These are phyloP conservation scores for Paradoxurus hermaphroditus DNA, from an alignment of 2,113 vertebrate genomes.

Conservation along the genomic window DNA sequence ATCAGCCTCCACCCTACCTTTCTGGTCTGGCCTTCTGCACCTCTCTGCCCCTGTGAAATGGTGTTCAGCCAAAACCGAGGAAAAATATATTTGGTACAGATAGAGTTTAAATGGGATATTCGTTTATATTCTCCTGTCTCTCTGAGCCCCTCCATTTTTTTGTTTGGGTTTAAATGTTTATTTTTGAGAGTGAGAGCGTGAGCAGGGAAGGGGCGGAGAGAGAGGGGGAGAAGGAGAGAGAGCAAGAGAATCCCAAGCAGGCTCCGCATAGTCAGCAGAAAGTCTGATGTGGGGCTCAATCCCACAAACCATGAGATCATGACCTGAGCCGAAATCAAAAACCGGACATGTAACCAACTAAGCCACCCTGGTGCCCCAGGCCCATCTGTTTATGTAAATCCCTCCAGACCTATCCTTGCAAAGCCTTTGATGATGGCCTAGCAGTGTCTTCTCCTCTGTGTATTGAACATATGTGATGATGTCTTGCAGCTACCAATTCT, in stretches of 20 bases:
- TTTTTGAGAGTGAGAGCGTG: no score
- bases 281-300: no score
- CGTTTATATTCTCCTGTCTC: neutral
- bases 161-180: no score
- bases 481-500: neutral
- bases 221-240: no score
- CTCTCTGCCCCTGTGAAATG: neutral
- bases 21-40: neutral
- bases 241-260: no score
- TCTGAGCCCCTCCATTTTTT: neutral
- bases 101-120: neutral
- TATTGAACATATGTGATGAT: neutral
- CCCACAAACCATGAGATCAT: no score
- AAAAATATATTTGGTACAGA: neutral
- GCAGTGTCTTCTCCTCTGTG: neutral
- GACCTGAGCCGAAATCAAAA: no score
- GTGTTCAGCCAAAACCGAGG: neutral
- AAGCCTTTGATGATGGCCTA: neutral
- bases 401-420: neutral
- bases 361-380: neutral
- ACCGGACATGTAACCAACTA: no score
- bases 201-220: no score
- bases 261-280: no score
- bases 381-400: neutral
- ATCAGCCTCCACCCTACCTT: neutral